These are phyloP conservation scores for Syngnathus rostellatus DNA, from an alignment of 2,797 vertebrate species.

Conservation along the genomic window DNA sequence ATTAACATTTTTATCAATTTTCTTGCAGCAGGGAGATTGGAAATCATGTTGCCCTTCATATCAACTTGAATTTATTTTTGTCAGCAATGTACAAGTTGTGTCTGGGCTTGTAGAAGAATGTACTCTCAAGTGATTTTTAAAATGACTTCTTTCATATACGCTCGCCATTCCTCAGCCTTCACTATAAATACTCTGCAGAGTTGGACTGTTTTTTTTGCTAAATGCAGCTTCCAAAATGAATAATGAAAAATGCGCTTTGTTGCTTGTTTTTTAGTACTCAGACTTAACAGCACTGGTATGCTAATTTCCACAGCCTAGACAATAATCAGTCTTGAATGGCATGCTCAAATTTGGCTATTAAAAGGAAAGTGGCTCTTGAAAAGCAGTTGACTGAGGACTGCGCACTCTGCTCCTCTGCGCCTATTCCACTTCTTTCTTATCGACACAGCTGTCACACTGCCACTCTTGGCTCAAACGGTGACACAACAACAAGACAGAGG, in stretches of 20 bases:
- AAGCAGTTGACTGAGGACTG: not conserved
- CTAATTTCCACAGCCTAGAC: slow-evolving; percentile 1
- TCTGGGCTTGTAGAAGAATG: not conserved
- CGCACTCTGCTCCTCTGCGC: slow-evolving; percentile 1
- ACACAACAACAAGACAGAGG: not conserved
- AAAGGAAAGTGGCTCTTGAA: slow-evolving; percentile 8
- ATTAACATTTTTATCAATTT: not conserved
- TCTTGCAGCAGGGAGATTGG: not conserved
- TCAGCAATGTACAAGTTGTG: not conserved
- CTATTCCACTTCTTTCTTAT: slow-evolving; percentile 1
- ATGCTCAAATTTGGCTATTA: not conserved
- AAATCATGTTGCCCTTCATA: too few relatives aligned
- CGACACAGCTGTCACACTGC: not conserved
- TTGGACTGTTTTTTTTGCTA: slow-evolving; percentile 2
- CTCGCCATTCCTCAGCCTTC: slow-evolving; percentile 27
- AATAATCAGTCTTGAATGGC: slow-evolving; percentile 3
- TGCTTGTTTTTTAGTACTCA: not conserved
- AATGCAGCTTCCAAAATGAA: slow-evolving; percentile 5
- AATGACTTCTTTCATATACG: slow-evolving; percentile 27
- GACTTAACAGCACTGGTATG: slow-evolving; percentile 1
- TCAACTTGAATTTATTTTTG: too few relatives aligned
- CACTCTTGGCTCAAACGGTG: not conserved
- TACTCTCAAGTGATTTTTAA: not conserved
- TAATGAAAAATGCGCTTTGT: slow-evolving; percentile 9
- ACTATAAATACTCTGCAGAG: slow-evolving; percentile 35